Base-by-base conservation (phyloP, 2,113 vertebrate genomes). In the Tetrao urogallus region DNA sequence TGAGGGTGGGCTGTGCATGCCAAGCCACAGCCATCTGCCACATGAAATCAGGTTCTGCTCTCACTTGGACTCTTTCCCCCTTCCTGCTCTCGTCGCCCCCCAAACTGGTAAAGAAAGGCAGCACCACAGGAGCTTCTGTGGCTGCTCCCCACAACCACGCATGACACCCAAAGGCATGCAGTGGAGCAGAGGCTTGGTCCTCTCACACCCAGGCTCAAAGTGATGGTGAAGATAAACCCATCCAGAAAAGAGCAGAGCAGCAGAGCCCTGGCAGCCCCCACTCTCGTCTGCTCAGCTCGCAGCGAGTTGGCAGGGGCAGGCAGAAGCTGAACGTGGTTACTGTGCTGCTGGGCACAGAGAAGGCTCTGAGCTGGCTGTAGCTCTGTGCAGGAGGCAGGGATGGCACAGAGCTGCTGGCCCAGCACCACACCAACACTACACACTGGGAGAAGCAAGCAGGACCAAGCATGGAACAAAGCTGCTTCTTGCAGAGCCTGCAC, bases 11-110 rank as follows among this genome's bases (percentile, higher is more conserved):
- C 24, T 6, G 64, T 13, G 40, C 27, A 9, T 72, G 89, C 93
- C 93, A 92, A 93, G 78, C 84, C 93, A 13, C 81, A 84, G 89
- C 95, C 91, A 93, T 95, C 95, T 94, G 95, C 93, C 87, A 78
- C 2, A 12, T 69, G 34, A 40, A 74, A 83, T 38, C 89, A 6
- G 15, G 15, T 32, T 72, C 45, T 13, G 61, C 82, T 82, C 71
- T 28, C 34, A 5, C 81, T 83, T 74, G 82, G 67, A 11, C 82
- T 63, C 43, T 3, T 45, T 48, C 57, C 64, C 40, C 36, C 47
- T 50, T 83, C 82, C 86, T 75, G 79, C 67, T 82, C 73, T 13
- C 36, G 56, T 34, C 8, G 32, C 28, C 74, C 83, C 89, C 85
- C 50, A 40, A 24, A 50, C 50, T 2, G 28, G 60, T 13, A 17